Evolutionary conservation across 2,797 vertebrate genomes (phyloP), one percentile per base, ranked within the genome.

Genomic region (Sandelia bainsii): DNA sequence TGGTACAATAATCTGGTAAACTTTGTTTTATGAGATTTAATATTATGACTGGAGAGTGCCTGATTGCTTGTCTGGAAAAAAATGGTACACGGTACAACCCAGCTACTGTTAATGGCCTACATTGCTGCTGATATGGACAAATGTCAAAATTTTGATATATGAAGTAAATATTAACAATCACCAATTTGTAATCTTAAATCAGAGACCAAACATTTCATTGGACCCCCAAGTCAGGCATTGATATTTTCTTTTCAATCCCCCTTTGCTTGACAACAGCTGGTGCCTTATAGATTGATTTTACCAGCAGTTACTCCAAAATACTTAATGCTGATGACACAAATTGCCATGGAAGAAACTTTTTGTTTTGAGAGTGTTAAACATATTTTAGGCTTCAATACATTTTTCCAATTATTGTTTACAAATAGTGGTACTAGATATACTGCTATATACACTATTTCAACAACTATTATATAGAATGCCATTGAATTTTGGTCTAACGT

Each of bases 281-380:
- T 85, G 81, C 79, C 77, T 84, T 88, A 67, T 46, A 77, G 40
- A 80, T 69, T 72, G 8, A 27, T 79, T 71, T 61, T 32, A 62
- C 32, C 64, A 29, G 25, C 42, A 5, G 7, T 53, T 17, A 63
- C n/a, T n/a, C 22, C 20, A 32, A 50, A 73, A 10, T 22, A 40
- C n/a, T 23, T 34, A 8, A 57, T 34, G 42, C 9, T 46, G 25
- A 34, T 64, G n/a, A 53, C 5, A 37, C 29, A 29, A 29, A 29
- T n/a, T n/a, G n/a, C 34, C 34, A 37, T 7, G 34, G 34, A 8
- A 37, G 5, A 37, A 8, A 37, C 11, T 37, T 39, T 11, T 42
- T 5, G 13, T 42, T 42, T 42, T 14, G 39, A 42, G 12, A 42
- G 39, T 3, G 3, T 42, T 13, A 42, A 42, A 42, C 39, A 5